These are phyloP conservation scores for Galleria mellonella DNA, from an alignment of 1,140 invertebrate species.

Conservation along the genomic window DNA sequence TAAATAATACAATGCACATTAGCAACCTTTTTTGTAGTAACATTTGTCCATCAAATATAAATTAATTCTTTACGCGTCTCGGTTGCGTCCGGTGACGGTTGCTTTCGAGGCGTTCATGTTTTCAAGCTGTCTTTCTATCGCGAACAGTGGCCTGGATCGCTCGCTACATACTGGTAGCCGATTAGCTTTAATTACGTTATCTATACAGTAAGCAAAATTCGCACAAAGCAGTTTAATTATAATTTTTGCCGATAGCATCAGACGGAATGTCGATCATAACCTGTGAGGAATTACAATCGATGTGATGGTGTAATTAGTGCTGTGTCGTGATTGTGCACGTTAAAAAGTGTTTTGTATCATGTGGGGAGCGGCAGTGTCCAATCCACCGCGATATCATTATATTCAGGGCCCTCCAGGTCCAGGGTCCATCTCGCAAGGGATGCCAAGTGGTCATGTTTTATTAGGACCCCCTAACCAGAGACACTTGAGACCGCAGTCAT, in stretches of 20 bases:
- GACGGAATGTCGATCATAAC: slow-evolving; percentile 32
- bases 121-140: slow-evolving; percentile 57
- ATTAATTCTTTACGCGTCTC: slow-evolving; percentile 66
- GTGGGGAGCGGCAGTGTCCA: slow-evolving; percentile 70
- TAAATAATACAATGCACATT: not conserved
- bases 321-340: slow-evolving; percentile 40
- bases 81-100: slow-evolving; percentile 58
- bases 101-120: slow-evolving; percentile 59
- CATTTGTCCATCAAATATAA: slow-evolving; percentile 60
- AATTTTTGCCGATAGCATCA: slow-evolving; percentile 52
- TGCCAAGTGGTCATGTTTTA: slow-evolving; percentile 46
- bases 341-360: slow-evolving; percentile 37
- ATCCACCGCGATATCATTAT: slow-evolving; percentile 63
- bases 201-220: slow-evolving; percentile 29
- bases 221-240: slow-evolving; percentile 37
- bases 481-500: slow-evolving; percentile 58
- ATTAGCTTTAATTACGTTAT: slow-evolving; percentile 37
- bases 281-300: slow-evolving; percentile 40
- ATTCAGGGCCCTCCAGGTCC: slow-evolving; percentile 43
- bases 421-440: slow-evolving; percentile 31
- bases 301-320: slow-evolving; percentile 57
- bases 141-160: slow-evolving; percentile 51
- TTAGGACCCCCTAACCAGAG: slow-evolving; percentile 41
- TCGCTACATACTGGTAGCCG: slow-evolving; percentile 38
- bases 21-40: slow-evolving; percentile 43